A percentile compares a stretch with the other conserved stretches of the same genome.
Evolutionary conservation across 2,113 vertebrate genomes (phyloP).

Genomic region (Actenoides hombroni): DNA sequence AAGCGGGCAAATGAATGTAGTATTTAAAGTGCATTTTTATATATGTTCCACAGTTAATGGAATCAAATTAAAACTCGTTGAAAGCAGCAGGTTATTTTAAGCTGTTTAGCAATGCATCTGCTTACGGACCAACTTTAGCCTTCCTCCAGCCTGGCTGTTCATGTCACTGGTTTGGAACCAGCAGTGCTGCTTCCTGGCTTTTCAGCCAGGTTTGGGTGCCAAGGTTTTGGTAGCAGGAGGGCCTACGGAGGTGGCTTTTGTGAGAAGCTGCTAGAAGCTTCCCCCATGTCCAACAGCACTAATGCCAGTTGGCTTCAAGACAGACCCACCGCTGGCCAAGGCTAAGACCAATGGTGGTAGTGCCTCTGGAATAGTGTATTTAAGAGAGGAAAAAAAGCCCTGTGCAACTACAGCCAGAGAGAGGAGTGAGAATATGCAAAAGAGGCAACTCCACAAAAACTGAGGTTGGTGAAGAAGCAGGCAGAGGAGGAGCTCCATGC

Average conservation of each 20-base stretch:
- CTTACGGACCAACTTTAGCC: not conserved
- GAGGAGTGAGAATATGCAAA: not conserved
- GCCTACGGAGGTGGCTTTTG: not conserved
- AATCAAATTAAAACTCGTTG: not conserved
- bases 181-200: not conserved
- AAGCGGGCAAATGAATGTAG: not conserved
- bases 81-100: slow-evolving; percentile 11
- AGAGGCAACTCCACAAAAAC: not conserved
- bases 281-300: not conserved
- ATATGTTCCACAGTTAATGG: not conserved
- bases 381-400: not conserved
- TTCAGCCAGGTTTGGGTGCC: not conserved
- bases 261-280: not conserved
- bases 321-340: not conserved
- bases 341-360: not conserved
- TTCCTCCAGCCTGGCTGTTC: not conserved
- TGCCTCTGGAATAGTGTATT: not conserved
- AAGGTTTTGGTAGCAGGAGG: not conserved
- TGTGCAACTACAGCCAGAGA: not conserved
- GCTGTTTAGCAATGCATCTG: not conserved
- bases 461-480: not conserved
- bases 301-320: not conserved
- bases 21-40: not conserved
- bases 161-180: not conserved
- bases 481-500: not conserved